Base-by-base conservation (phyloP, 2,113 vertebrate species). In the Peromyscus polionotus region DNA sequence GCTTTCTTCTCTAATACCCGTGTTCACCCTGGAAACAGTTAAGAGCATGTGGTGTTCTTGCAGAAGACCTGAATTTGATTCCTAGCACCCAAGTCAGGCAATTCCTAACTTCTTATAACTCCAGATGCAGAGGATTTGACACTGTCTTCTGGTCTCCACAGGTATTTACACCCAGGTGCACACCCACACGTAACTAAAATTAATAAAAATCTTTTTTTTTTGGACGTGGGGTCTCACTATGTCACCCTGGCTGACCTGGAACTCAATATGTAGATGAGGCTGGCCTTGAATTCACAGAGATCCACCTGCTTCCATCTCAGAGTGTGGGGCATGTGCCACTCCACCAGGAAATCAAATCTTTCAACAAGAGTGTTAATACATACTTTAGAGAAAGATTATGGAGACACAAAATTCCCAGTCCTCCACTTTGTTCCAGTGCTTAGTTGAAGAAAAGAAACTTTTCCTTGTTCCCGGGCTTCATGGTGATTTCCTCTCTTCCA, bases 401-500 rank as follows among this genome's bases (percentile, higher is more conserved):
- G 79, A 91, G 57, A 75, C 39, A 94, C 48, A 87, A 90, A 92
- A 67, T 26, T 61, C 77, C 5, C 31, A 57, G 36, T 72, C 7
- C 39, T 42, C 36, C 36, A 28, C 89, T 68, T 93, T 92, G 14
- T 96, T 96, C 72, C 79, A 73, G 67, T 93, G 26, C n/a, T 95
- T 63, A 89, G 48, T 88, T 81, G 28, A 94, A 93, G 84, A 83
- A 97, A 96, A 59, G n/a, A 84, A 91, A 95, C 89, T 88, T 92
- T 33, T 95, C 95, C 73, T 96, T 87, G 88, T 95, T 91, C 90
- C 54, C 65, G 61, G 48, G 75, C 84, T 94, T 90, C 88, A 87
- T 94, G 75, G 95, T 95, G 96, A 86, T 98, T 97, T 88, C 73
- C 90, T 80, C 51, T 96, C 91, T 72, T 98, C 63, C 76, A 96